Evolutionary conservation across 1,140 invertebrate species (phyloP).

Genomic region (Hyles vespertilio): DNA sequence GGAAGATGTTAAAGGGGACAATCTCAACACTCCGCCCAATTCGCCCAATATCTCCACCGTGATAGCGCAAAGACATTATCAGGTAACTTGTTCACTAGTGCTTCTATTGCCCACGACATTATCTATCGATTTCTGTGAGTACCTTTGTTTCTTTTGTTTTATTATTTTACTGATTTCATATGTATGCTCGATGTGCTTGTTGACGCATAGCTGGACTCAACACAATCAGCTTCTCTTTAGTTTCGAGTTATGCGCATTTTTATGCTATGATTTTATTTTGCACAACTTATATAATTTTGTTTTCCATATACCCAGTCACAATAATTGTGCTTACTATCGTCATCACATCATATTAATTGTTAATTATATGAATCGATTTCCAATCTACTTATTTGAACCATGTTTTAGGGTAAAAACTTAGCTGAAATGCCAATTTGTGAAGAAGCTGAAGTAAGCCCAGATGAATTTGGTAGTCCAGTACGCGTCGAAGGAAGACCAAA

Average conservation of each 20-base stretch:
- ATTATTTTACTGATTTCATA: constrained; percentile 18
- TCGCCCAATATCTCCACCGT: constrained; percentile 82
- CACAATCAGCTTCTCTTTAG: not conserved
- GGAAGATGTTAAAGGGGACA: constrained; percentile 63
- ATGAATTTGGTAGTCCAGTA: constrained; percentile 75
- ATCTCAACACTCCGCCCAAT: constrained; percentile 80
- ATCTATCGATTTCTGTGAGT: constrained; percentile 65
- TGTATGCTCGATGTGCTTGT: not conserved
- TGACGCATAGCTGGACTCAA: no score
- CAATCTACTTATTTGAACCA: not conserved
- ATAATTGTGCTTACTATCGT: not conserved
- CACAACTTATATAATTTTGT: constrained; percentile 8
- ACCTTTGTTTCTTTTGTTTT: constrained; percentile 37
- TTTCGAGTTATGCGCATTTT: not conserved
- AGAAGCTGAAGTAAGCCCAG: constrained; percentile 77
- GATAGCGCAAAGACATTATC: constrained; percentile 72
- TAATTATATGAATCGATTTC: not conserved
- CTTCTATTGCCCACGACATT: constrained; percentile 42
- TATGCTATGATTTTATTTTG: constrained; percentile 10
- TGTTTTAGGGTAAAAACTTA: constrained; percentile 75
- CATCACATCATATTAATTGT: constrained; percentile 3
- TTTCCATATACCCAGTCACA: constrained; percentile 3
- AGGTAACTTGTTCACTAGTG: constrained; percentile 60
- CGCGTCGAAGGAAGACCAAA: constrained; percentile 60
- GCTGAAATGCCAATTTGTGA: constrained; percentile 79